These are phyloP conservation scores for Deilephila porcellus DNA, from an alignment of 2,888 invertebrate species.

Conservation along the genomic window DNA sequence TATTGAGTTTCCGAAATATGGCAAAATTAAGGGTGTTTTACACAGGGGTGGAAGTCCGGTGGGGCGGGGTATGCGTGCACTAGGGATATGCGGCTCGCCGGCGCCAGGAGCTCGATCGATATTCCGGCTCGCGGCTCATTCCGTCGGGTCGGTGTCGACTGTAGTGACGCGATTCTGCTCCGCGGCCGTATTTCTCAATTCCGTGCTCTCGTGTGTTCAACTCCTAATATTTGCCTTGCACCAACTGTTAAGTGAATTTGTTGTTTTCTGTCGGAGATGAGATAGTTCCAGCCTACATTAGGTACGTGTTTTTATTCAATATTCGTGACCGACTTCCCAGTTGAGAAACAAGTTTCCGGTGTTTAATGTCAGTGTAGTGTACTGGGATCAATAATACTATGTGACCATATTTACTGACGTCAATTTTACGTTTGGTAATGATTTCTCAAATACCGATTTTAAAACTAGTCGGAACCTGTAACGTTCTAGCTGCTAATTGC, in stretches of 20 bases:
- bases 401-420: constrained; percentile 60
- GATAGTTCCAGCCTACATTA: constrained; percentile 63
- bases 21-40: constrained; percentile 48
- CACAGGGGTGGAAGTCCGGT: constrained; percentile 60
- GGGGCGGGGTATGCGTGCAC: constrained; percentile 79
- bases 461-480: background rate
- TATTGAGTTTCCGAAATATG: background rate
- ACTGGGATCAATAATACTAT: constrained; percentile 64
- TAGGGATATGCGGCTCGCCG: constrained; percentile 81
- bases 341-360: constrained; percentile 50
- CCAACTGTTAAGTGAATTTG: constrained; percentile 59
- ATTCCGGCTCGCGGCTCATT: constrained; percentile 69
- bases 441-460: background rate
- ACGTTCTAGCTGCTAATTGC: constrained; percentile 7
- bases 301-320: constrained; percentile 59
- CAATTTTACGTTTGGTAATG: constrained; percentile 39
- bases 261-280: constrained; percentile 69
- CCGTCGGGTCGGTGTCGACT: constrained; percentile 54
- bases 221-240: constrained; percentile 47
- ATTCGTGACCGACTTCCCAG: constrained; percentile 34
- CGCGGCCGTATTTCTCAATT: constrained; percentile 47
- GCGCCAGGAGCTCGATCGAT: constrained; percentile 81
- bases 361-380: constrained; percentile 48
- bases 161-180: constrained; percentile 69
- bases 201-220: constrained; percentile 54